Evolutionary conservation across 2,888 invertebrate genomes (phyloP).

Genomic region (Megaustenia siamemsis): DNA sequence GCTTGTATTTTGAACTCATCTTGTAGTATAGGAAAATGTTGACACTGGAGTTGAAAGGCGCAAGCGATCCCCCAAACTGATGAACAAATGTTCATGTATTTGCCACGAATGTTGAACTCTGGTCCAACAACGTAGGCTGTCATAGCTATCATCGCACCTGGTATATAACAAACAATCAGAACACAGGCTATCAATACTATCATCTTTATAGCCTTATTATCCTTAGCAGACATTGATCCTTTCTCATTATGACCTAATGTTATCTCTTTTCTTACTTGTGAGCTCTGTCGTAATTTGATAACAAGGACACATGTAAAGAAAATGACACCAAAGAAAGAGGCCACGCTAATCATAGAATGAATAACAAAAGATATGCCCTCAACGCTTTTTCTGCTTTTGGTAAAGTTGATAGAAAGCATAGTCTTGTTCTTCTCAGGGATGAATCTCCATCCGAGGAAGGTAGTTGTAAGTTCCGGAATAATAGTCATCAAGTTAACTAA

Average conservation of each 20-base stretch:
- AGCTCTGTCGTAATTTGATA: background rate
- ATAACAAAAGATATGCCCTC: conserved; percentile 30
- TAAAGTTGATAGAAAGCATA: conserved; percentile 20
- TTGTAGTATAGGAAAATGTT: conserved; percentile 51
- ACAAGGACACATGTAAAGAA: conserved; percentile 21
- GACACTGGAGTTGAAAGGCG: conserved; percentile 40
- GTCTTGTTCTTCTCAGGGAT: conserved; percentile 31
- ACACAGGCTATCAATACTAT: background rate
- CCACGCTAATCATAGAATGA: background rate
- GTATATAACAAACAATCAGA: conserved; percentile 36
- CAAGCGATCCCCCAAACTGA: conserved; percentile 21
- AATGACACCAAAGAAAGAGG: background rate
- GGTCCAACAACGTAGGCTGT: background rate
- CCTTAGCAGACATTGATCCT: background rate
- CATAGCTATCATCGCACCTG: conserved; percentile 3
- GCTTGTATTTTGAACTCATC: conserved; percentile 53
- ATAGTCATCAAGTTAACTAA: background rate
- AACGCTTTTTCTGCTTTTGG: background rate
- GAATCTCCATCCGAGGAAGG: conserved; percentile 38
- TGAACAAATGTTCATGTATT: background rate
- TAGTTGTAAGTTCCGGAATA: background rate
- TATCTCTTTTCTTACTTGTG: background rate
- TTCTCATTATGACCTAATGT: background rate
- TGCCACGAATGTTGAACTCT: background rate
- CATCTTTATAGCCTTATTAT: background rate